Evolutionary conservation across 2,888 invertebrate species (phyloP), one percentile per base, ranked within the genome.

Genomic region (Merodon equestris): DNA sequence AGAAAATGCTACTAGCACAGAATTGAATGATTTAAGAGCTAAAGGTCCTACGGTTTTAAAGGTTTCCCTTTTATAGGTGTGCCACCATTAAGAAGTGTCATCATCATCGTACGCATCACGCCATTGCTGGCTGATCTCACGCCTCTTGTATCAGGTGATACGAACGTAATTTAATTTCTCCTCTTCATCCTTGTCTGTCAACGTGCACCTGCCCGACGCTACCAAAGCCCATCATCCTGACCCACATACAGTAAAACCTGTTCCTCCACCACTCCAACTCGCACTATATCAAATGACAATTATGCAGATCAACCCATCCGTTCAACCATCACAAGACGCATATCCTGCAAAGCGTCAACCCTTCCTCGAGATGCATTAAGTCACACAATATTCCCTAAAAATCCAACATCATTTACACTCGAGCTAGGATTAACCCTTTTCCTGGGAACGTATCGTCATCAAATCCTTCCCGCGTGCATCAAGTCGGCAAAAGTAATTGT

Each of bases 261-360:
- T 71, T 76, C 38, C 15, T 19, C 42, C 27, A 4, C 27, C 47
- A 54, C 15, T 64, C 58, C 48, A 38, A 40, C 18, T 51, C 50
- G 14, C 66, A 66, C 71, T 71, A 56, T 45, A 66, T 76, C 71
- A 76, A 71, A 71, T 76, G 58, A 40, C 44, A 76, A 76, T 71
- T 76, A 76, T 76, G 71, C 66, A 76, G 38, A 66, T 71, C 54
- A 56, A 5, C 27, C 15, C 27, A 42, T 19, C 60, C 47, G 15
- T n/a, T 18, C 40, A 14, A 19, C 12, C n/a, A 42, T 12, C 3
- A 40, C 15, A 27, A 47, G 60, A 27, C 12, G 12, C 53, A 15
- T 54, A 12, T 45, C 17, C 51, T 27, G 27, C n/a, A n/a, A n/a
- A n/a, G 27, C n/a, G 38, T 7, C 38, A 76, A 76, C 71, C 76